These are phyloP conservation scores for Stratiomys singularior DNA, from an alignment of 2,888 invertebrate genomes.

Conservation along the genomic window DNA sequence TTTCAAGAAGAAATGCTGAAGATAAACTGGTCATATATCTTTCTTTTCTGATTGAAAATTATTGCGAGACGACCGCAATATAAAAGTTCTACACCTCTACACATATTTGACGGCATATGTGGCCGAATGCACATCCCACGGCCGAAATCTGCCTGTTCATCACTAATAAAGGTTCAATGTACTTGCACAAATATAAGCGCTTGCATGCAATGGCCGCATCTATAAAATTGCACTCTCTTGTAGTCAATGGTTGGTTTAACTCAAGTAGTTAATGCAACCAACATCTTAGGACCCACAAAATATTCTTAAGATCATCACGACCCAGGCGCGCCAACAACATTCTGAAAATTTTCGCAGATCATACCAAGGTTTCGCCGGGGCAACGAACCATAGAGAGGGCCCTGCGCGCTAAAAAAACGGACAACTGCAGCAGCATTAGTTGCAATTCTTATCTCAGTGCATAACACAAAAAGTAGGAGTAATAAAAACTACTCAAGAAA, in stretches of 20 bases:
- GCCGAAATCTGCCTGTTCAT: conserved; percentile 31
- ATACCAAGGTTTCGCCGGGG: conserved; percentile 26
- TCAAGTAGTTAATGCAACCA: conserved; percentile 29
- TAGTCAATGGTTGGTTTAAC: background rate
- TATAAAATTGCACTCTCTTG: conserved; percentile 44
- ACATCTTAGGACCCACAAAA: conserved; percentile 44
- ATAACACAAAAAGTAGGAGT: conserved; percentile 20
- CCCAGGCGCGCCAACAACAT: conserved; percentile 35
- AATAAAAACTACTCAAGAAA: conserved; percentile 32
- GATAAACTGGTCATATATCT: conserved; percentile 14
- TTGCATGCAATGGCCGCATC: conserved; percentile 40
- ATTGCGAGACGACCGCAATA: conserved; percentile 16
- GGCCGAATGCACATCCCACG: conserved; percentile 19
- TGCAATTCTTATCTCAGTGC: conserved; percentile 43
- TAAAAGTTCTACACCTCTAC: conserved; percentile 16
- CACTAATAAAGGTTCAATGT: conserved; percentile 4
- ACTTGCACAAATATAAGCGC: conserved; percentile 20
- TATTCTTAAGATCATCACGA: conserved; percentile 40
- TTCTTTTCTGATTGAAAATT: conserved; percentile 15
- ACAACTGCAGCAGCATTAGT: conserved; percentile 46
- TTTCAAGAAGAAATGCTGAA: background rate
- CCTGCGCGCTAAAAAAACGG: conserved; percentile 42
- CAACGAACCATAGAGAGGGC: conserved; percentile 51
- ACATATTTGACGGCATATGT: conserved; percentile 15
- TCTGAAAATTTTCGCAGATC: conserved; percentile 32